A percentile compares a stretch with the other conserved stretches of the same genome.
These are phyloP conservation scores for Chirona hameri DNA, from an alignment of 2,888 invertebrate genomes.

Conservation along the genomic window DNA sequence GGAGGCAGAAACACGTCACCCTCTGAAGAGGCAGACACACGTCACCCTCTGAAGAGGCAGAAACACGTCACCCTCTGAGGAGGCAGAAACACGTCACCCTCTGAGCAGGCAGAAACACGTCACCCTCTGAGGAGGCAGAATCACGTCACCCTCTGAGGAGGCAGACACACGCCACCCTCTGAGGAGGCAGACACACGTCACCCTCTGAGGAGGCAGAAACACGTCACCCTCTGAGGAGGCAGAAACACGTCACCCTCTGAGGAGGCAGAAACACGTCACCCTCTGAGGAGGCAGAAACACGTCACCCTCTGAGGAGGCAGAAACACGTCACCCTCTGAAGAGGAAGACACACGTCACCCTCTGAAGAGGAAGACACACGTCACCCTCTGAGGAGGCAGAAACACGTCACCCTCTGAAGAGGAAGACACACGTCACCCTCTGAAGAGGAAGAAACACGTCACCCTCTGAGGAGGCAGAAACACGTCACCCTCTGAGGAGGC, in stretches of 20 bases:
- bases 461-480: no score
- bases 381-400: conserved; percentile 59
- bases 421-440: conserved; percentile 59
- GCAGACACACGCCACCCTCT: conserved; percentile 58
- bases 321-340: neutral
- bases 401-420: conserved; percentile 62
- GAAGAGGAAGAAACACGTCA: conserved; percentile 49
- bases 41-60: conserved; percentile 64
- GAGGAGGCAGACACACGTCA: conserved; percentile 48
- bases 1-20: conserved; percentile 57
- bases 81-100: no score
- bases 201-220: no score
- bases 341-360: no score
- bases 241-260: conserved; percentile 58
- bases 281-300: conserved; percentile 55
- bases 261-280: conserved; percentile 57
- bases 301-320: conserved; percentile 64
- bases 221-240: conserved; percentile 62
- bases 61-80: neutral
- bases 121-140: conserved; percentile 59
- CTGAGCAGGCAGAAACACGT: conserved; percentile 54
- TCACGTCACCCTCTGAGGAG: conserved; percentile 62
- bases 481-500: conserved; percentile 62
- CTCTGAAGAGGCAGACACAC: conserved; percentile 55
- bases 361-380: conserved; percentile 55